Base-by-base conservation (phyloP, 2,797 vertebrate genomes). In the Pipistrellus pygmaeus region DNA sequence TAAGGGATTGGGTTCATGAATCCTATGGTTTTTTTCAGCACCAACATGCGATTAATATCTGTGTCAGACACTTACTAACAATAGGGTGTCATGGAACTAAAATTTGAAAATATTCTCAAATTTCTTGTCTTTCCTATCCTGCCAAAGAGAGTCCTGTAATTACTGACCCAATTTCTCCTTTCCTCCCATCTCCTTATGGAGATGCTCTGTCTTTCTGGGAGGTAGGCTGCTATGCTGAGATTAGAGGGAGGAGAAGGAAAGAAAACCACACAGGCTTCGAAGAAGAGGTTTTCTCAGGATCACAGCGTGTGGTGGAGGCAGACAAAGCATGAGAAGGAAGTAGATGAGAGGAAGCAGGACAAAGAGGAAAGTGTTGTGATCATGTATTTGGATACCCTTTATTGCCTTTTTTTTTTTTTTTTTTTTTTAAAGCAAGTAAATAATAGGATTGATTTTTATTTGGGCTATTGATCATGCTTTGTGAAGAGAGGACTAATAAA, bases 321-420 rank as follows among this genome's bases (percentile, higher is more conserved):
- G 80, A 73, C 60, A 55, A 88, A 93, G 90, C 78, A 90, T 30
- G 53, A 73, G 73, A 95, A 51, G 41, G 17, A 71, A 85, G 11
- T 6, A 57, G 89, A 73, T 38, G 73, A 95, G 41, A 35, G 57
- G n/a, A 90, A 80, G n/a, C 38, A 68, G 66, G 41, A 73, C 48
- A 32, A 53, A 83, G 57, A 48, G 64, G 7, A 30, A 80, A 75
- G 51, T 9, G 1, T 30, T 51, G 0, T 66, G 57, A 76, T 55
- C 7, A 14, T 35, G 55, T 38, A 60, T 90, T 78, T 71, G 44
- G 38, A 53, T 69, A 20, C 9, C 32, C 38, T 88, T 91, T 23
- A 32, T 44, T 87, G 64, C 44, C 78, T 92, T 82, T 66, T 44
- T 44, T 44, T 44, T 44, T 44, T 44, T 82, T 66, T 44, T 44